Conservation (phyloP, 2,113 vertebrate species). For the Lates calcarifer region DNA sequence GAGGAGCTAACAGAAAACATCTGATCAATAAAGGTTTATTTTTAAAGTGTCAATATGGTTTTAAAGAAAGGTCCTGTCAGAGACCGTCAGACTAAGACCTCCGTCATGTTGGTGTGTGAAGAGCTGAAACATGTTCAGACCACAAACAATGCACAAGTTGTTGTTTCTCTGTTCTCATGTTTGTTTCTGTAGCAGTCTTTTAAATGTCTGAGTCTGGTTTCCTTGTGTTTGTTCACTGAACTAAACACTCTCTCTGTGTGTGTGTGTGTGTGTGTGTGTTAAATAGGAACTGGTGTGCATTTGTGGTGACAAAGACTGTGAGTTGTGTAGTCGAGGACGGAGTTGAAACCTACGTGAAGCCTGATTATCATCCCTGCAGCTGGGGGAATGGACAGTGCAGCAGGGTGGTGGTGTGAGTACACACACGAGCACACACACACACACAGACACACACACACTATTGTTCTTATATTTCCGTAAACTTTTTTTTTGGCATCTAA, state of each 20-base stretch:
- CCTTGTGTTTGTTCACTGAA: neutral
- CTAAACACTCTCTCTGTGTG: too few species aligned
- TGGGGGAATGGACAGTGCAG: slow-evolving; percentile 93
- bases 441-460: slow-evolving; percentile 14
- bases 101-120: too few species aligned
- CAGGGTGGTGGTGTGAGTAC: slow-evolving; percentile 89
- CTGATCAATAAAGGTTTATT: neutral
- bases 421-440: slow-evolving; percentile 18
- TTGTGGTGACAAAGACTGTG: slow-evolving; percentile 91
- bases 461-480: too few species aligned
- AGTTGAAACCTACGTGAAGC: slow-evolving; percentile 92
- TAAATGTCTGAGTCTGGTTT: neutral
- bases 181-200: neutral
- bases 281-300: slow-evolving; percentile 95
- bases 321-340: slow-evolving; percentile 96
- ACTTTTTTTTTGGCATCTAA: too few species aligned
- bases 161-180: neutral
- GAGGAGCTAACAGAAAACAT: neutral
- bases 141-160: neutral
- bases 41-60: too few species aligned
- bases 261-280: slow-evolving; percentile 21
- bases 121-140: neutral
- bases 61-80: neutral
- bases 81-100: neutral
- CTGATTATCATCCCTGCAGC: slow-evolving; percentile 92